Percentiles rank a stretch among this genome's conserved stretches.
Conservation (phyloP, 2,888 invertebrate genomes). For the Pteria penguin region DNA sequence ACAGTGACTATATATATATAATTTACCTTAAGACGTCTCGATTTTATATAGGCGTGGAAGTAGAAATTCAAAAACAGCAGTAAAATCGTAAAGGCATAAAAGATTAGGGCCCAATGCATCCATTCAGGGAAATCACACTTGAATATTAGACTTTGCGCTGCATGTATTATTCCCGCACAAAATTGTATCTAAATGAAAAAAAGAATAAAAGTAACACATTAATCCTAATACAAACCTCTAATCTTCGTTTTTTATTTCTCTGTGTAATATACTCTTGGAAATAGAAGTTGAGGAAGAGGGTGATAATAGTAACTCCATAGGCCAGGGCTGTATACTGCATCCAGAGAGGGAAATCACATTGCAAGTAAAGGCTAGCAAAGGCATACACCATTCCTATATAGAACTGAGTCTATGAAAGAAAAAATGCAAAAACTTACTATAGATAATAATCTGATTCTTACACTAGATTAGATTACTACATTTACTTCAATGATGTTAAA, state of each 20-base stretch:
- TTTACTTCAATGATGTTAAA: too few relatives aligned
- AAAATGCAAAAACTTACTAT: constrained; percentile 22
- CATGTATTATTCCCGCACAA: constrained; percentile 93
- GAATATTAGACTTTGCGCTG: constrained; percentile 87
- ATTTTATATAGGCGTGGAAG: constrained; percentile 78
- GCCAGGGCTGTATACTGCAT: constrained; percentile 81
- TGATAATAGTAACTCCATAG: constrained; percentile 96
- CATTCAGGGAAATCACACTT: constrained; percentile 92
- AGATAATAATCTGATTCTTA: background rate
- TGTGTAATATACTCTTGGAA: constrained; percentile 87
- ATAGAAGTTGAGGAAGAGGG: constrained; percentile 96
- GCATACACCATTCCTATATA: constrained; percentile 78
- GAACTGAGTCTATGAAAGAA: constrained; percentile 76
- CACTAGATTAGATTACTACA: too few relatives aligned
- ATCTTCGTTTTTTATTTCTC: constrained; percentile 20
- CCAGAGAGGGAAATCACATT: constrained; percentile 74
- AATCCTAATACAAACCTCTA: constrained; percentile 19
- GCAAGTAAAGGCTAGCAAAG: constrained; percentile 65
- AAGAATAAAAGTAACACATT: constrained; percentile 40
- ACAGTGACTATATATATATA: background rate
- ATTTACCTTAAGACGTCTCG: constrained; percentile 41
- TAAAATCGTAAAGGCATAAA: constrained; percentile 77
- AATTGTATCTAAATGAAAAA: constrained; percentile 88
- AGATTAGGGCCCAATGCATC: constrained; percentile 79
- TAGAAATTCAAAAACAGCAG: constrained; percentile 80